Base-by-base conservation (phyloP, 2,113 vertebrate species). In the Gadus macrocephalus region DNA sequence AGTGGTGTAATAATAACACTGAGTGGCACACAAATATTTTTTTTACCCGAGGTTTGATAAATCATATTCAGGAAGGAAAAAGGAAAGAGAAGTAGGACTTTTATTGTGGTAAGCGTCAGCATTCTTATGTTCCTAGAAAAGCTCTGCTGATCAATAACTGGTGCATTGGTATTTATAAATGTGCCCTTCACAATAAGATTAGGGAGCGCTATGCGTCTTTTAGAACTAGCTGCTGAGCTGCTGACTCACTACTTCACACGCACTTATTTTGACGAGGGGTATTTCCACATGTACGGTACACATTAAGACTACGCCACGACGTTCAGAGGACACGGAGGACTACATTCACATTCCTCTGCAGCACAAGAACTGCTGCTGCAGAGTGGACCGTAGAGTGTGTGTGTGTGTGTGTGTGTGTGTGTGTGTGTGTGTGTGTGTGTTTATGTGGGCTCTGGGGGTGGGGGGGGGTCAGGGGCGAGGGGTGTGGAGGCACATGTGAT, bases 271-370 rank as follows among this genome's bases (percentile, higher is more conserved):
- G 20, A 59, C 59, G 70, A 78, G 81, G 86, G 61, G 8, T 79
- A 81, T 75, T 81, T 83, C 67, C 82, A 86, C 62, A 31, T 79
- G 66, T 80, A 84, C 70, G 19, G 67, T 76, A 85, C 76, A 89
- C 81, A 35, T 35, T 75, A 78, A 42, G 84, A 83, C 78, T 77
- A 88, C 81, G 5, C 83, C 81, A 90, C 81, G 56, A 86, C 69
- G 74, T 71, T 81, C 71, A 80, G 60, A 80, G 77, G 68, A 83
- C 78, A 80, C 76, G 79, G 84, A 77, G 81, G 79, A 71, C 78
- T 87, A 91, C 89, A 90, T 90, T 91, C 89, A 90, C 80, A 85
- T 83, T 80, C 74, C 70, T 75, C 76, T 82, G 84, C 25, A 68
- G 62, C 60, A 67, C 31, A 73, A 66, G 7, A 73, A 58, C 49